Base-by-base conservation (phyloP, 2,888 invertebrate genomes). In the Resseliella maxima region DNA sequence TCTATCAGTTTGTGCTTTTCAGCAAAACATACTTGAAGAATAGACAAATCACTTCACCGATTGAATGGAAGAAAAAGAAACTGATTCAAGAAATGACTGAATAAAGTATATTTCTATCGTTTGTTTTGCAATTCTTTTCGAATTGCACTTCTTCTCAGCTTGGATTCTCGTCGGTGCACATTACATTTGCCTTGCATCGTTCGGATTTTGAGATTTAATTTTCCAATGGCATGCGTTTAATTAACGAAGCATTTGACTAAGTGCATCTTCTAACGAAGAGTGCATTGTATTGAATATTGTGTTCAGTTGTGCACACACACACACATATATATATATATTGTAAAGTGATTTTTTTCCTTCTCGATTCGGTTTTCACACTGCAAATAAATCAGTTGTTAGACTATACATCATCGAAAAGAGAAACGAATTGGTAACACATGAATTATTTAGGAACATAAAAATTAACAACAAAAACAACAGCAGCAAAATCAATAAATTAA, bases 201-300 rank as follows among this genome's bases (percentile, higher is more conserved):
- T 72, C 31, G 2, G 5, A 12, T 72, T 72, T 72, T 72, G 15
- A n/a, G n/a, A 72, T 72, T 72, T 35, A 31, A 72, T 72, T 72
- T 72, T 2, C 31, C 27, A 72, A 31, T 72, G 72, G 72, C 72
- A 72, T 72, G 72, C 72, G 72, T 72, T 31, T 72, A 72, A 72
- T 72, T 72, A 72, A 72, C 35, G 31, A 18, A 72, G 31, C 27
- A 35, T 72, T 31, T 72, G 72, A 31, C 31, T 72, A 31, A 72
- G 72, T 72, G 72, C 31, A 72, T 31, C 31, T 72, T 72, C 72
- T 72, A 72, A 31, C 18, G 72, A 5, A 27, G 27, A 3, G 72
- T 31, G 31, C 24, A 24, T 59, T 72, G 31, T n/a, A 24, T 72
- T 59, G 24, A 18, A 24, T 5, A 59, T n/a, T 24, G 31, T 72